Conservation (phyloP, 92 coral and sea anemone genomes). For the Ricordea florida region DNA sequence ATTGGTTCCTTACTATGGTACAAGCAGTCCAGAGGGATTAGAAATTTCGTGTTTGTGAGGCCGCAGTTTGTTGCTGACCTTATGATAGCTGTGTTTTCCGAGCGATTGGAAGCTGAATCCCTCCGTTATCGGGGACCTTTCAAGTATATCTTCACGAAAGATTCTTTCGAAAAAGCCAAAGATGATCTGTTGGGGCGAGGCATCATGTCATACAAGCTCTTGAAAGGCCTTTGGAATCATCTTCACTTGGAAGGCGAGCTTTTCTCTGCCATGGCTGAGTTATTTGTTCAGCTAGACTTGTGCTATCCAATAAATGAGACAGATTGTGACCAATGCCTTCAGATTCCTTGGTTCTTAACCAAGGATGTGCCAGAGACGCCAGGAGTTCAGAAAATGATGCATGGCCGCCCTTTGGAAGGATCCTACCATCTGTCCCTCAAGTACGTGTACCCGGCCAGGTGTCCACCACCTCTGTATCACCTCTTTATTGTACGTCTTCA, state of each 20-base stretch:
- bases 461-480: constrained; percentile 57
- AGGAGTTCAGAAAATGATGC: constrained; percentile 7
- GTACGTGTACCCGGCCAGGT: constrained; percentile 53
- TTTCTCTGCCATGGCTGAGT: constrained; percentile 61
- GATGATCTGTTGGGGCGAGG: constrained; percentile 56
- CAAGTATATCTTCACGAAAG: constrained; percentile 1
- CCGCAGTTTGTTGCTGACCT: constrained; percentile 55
- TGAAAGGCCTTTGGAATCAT: constrained; percentile 49
- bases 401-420: neutral
- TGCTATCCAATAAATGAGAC: constrained; percentile 37
- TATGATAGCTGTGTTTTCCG: constrained; percentile 55
- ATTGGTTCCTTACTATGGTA: constrained; percentile 71
- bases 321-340: constrained; percentile 16
- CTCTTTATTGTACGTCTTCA: constrained; percentile 54
- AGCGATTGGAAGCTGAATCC: constrained; percentile 9
- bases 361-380: constrained; percentile 7
- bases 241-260: constrained; percentile 32
- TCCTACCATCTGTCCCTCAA: constrained; percentile 24
- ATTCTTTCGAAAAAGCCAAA: constrained; percentile 22
- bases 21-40: constrained; percentile 45
- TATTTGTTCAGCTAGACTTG: constrained; percentile 61
- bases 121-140: neutral
- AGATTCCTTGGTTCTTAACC: constrained; percentile 72
- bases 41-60: constrained; percentile 63
- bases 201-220: constrained; percentile 41